Conservation (phyloP, 2,888 invertebrate species). For the Listrodromus nycthemerus region DNA sequence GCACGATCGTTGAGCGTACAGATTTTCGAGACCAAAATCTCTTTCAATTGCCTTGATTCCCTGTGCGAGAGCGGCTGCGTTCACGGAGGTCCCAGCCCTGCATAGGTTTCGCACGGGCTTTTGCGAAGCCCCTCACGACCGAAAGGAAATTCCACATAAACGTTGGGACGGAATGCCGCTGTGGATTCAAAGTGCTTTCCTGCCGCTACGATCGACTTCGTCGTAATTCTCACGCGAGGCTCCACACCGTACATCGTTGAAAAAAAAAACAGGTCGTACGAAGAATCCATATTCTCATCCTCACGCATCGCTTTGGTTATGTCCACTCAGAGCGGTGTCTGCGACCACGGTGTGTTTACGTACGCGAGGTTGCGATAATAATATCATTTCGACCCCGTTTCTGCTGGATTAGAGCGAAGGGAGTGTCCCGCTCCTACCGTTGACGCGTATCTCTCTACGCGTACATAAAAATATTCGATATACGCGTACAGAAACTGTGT, state of each 20-base stretch:
- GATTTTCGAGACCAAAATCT: too few species aligned
- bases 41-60: too few species aligned
- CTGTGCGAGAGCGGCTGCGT: too few species aligned
- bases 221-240: slow-evolving; percentile 3
- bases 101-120: not conserved
- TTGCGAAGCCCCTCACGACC: slow-evolving; percentile 49
- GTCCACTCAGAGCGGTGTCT: not conserved
- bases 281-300: not conserved
- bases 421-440: slow-evolving; percentile 44
- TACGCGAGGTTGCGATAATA: slow-evolving; percentile 45
- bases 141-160: slow-evolving; percentile 62
- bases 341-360: slow-evolving; percentile 17
- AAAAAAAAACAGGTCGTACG: not conserved
- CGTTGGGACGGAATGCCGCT: slow-evolving; percentile 36
- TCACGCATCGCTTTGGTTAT: not conserved
- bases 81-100: not conserved
- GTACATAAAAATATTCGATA: not conserved
- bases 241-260: not conserved
- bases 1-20: too few species aligned
- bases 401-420: slow-evolving; percentile 61
- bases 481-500: not conserved
- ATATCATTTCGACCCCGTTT: slow-evolving; percentile 63
- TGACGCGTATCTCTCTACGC: slow-evolving; percentile 33
- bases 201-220: slow-evolving; percentile 25
- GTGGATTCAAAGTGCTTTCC: slow-evolving; percentile 52